A percentile compares a stretch with the other conserved stretches of the same genome.
Conservation (phyloP, 2,113 vertebrate species). For the Galemys pyrenaicus region DNA sequence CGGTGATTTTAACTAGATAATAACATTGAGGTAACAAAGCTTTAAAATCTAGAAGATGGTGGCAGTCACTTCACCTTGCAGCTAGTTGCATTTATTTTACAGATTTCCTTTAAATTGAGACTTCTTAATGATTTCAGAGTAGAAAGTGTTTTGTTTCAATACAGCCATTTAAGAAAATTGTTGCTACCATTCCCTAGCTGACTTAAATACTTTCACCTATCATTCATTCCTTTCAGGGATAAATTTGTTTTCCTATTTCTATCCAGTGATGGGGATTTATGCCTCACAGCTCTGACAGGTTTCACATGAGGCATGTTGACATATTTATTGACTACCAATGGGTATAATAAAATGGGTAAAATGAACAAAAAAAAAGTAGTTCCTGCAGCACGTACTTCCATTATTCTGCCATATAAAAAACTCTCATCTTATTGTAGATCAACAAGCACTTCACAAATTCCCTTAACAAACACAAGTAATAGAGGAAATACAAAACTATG, state of each 20-base stretch:
- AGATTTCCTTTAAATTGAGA: conserved; percentile 35
- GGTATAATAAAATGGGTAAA: conserved; percentile 71
- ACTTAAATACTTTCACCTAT: conserved; percentile 74
- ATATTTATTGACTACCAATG: conserved; percentile 77
- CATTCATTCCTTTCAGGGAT: conserved; percentile 78
- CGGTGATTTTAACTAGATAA: conserved; percentile 40
- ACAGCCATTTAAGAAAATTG: conserved; percentile 76
- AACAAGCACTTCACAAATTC: conserved; percentile 74
- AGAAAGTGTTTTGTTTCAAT: conserved; percentile 71
- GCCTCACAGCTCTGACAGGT: conserved; percentile 56
- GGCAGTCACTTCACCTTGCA: conserved; percentile 21
- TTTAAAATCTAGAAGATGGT: conserved; percentile 7
- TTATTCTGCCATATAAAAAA: conserved; percentile 73
- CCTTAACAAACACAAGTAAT: conserved; percentile 78
- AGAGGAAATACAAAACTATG: conserved; percentile 68
- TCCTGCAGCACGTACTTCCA: conserved; percentile 60
- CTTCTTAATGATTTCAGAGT: conserved; percentile 61
- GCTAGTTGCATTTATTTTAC: conserved; percentile 5
- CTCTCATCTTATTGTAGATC: conserved; percentile 63
- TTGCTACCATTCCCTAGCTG: conserved; percentile 64
- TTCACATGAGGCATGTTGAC: conserved; percentile 73
- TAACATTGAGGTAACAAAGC: neutral
- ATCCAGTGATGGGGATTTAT: conserved; percentile 68
- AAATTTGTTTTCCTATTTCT: conserved; percentile 78
- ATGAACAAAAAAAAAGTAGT: conserved; percentile 71